phyloP scores from a whole-genome alignment of 2,888 invertebrate species.

The Chouioia cunea region DNA sequence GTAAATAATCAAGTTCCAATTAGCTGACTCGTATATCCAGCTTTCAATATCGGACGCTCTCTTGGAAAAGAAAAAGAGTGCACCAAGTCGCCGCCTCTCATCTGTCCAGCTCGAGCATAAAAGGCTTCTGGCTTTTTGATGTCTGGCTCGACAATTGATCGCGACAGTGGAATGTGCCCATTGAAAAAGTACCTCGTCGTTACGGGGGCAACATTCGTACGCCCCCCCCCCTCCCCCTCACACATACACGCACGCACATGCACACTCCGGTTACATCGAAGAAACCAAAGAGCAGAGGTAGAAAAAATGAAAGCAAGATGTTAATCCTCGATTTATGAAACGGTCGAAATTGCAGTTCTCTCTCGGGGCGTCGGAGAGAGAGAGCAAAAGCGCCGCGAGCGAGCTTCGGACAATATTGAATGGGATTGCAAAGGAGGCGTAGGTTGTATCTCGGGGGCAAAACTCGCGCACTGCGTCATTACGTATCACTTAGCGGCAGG shows the following conservation, averaged over 20 bases:
- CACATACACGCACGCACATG: too few relatives aligned
- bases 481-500: conserved; percentile 55
- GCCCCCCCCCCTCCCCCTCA: conserved; percentile 1
- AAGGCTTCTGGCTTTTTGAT: conserved; percentile 29
- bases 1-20: too few relatives aligned
- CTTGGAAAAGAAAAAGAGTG: neutral
- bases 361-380: neutral
- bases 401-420: too few relatives aligned
- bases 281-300: neutral
- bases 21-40: too few relatives aligned
- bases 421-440: neutral
- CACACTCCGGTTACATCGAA: neutral
- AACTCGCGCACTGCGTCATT: conserved; percentile 50
- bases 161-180: conserved; percentile 35
- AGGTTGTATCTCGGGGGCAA: neutral
- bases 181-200: conserved; percentile 33
- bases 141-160: conserved; percentile 34
- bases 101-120: conserved; percentile 17
- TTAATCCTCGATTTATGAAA: conserved; percentile 41
- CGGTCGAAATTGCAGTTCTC: conserved; percentile 34
- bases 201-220: conserved; percentile 8
- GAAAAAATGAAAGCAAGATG: conserved; percentile 30
- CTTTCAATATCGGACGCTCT: too few relatives aligned
- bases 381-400: neutral
- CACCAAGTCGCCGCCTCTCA: conserved; percentile 15